These are phyloP conservation scores for Agrotis puta DNA, from an alignment of 2,888 invertebrate genomes.

Conservation along the genomic window DNA sequence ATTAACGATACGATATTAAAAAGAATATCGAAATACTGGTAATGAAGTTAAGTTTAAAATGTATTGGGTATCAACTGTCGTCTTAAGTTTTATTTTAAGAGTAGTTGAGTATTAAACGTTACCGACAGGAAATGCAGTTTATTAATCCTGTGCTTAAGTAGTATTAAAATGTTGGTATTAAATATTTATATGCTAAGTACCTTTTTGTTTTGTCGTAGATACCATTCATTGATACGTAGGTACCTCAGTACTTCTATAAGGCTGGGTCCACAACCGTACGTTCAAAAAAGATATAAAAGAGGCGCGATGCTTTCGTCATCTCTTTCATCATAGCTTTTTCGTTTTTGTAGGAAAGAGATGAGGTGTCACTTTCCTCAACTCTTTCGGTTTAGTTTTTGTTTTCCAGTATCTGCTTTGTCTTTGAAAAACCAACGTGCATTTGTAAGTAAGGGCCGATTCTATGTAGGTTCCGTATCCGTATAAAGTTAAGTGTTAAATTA, in stretches of 20 bases:
- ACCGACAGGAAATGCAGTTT: slow-evolving; percentile 46
- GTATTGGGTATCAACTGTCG: slow-evolving; percentile 44
- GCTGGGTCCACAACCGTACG: not conserved
- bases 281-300: slow-evolving; percentile 13
- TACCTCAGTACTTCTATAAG: not conserved
- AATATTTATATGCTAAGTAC: slow-evolving; percentile 10
- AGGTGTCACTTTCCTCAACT: slow-evolving; percentile 4
- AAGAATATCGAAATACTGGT: slow-evolving; percentile 34
- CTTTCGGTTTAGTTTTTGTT: slow-evolving; percentile 10
- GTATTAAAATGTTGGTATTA: slow-evolving; percentile 10
- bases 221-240: not conserved
- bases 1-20: slow-evolving; percentile 45
- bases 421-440: slow-evolving; percentile 15
- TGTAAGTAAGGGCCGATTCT: not conserved
- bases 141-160: slow-evolving; percentile 1
- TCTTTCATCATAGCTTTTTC: slow-evolving; percentile 20
- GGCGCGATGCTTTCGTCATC: not conserved
- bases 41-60: slow-evolving; percentile 60
- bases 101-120: slow-evolving; percentile 25
- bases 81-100: slow-evolving; percentile 37
- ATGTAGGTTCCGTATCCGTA: not conserved
- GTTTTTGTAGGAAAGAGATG: slow-evolving; percentile 16
- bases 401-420: slow-evolving; percentile 13
- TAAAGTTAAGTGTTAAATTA: not conserved
- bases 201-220: slow-evolving; percentile 4